Base-by-base conservation (phyloP, 2,888 invertebrate species). In the Syritta pipiens region DNA sequence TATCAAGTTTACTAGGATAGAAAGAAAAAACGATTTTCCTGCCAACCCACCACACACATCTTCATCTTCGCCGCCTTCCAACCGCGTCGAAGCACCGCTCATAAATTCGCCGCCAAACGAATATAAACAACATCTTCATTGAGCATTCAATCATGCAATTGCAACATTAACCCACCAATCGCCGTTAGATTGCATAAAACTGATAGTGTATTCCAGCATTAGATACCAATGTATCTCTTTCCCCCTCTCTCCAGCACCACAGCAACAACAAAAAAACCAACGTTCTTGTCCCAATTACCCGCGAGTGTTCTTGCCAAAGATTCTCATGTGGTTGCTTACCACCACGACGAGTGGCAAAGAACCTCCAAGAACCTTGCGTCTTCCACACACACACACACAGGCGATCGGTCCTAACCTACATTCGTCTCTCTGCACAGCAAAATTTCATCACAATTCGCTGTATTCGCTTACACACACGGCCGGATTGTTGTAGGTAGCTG, bases 111-210 rank as follows among this genome's bases (percentile, higher is more conserved):
- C 60, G 32, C 32, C 44, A 62, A 55, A 57, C 32, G 63, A 63
- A 53, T 65, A 74, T 57, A 72, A 60, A 67, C 49, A 76, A 59
- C 76, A 71, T 53, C 71, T 63, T 59, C 69, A 79, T 74, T 79
- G 68, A 79, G 67, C 79, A 79, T 79, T 79, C 74, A 74, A 79
- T 79, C 79, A 79, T 79, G 79, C 79, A 79, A 79, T 79, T 79
- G 72, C 79, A 79, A 74, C 79, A 79, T 79, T 79, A 79, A 62
- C 74, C 60, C 60, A 51, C 49, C 44, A 79, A 74, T 55, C 55
- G 74, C 79, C 79, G 79, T 79, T 79, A 79, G 74, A 79, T 79
- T 79, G 74, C 74, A 74, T 79, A 74, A 74, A 74, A 4, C 51
- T 68, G 79, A 79, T 79, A 74, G 67, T n/a, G n/a, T 51, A 57